Base-by-base conservation (phyloP, 2,797 vertebrate genomes). In the Manis javanica region DNA sequence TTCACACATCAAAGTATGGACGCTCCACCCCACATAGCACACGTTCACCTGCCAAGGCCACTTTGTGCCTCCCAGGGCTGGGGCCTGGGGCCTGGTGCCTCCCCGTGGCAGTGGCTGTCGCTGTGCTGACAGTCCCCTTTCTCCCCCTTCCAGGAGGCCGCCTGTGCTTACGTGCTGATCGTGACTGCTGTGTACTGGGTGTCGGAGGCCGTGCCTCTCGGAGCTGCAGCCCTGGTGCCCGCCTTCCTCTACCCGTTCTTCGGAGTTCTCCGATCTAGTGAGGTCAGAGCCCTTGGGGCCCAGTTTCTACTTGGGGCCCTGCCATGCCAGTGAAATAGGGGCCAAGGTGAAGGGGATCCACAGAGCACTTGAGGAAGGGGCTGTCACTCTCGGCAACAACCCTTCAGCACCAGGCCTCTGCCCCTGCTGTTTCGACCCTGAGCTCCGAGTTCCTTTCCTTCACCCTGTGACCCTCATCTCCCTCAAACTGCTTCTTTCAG, bases 161-260 rank as follows among this genome's bases (percentile, higher is more conserved):
- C 99, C 0, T 99, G 99, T 81, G 99, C 99, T 0, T 99, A 99
- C 0, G 99, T 99, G 98, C 97, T 99, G 97, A 98, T 99, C 0
- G 99, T 99, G 97, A 99, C 99, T 0, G 99, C 99, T 0, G 98
- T 99, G 42, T 99, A 99, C 98, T 99, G 99, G 99, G 99, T 99
- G 75, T 99, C 99, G 0, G 99, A 99, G 98, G 99, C 99, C 0
- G 99, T 99, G 75, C 99, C 99, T 0, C 98, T 99, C 2, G 99
- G 99, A 59, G 99, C 99, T 26, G 99, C 99, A 24, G 99, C 99
- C 18, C 98, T 99, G 90, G 99, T 99, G 29, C 99, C 99, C 0
- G 99, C 99, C 68, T 99, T 99, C 98, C 99, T 99, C 11, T 99
- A 99, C 87, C 99, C 99, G 0, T 99, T 99, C 87, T 99, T 99